A percentile compares a stretch with the other conserved stretches of the same genome.
These are phyloP conservation scores for Hermodice carunculata DNA, from an alignment of 2,888 invertebrate genomes.

Conservation along the genomic window DNA sequence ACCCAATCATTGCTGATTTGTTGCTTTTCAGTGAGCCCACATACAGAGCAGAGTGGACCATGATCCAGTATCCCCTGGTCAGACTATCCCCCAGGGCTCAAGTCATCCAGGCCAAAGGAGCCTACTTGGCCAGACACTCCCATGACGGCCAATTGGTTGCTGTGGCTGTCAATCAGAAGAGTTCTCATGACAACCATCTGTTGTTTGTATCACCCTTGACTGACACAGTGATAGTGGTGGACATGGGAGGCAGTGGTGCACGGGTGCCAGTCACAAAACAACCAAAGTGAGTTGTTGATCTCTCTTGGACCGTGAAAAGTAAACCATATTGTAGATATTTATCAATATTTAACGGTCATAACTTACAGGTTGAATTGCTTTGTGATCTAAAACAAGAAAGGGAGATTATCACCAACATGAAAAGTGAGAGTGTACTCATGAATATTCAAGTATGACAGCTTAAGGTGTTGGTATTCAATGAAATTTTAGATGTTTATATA, in stretches of 20 bases:
- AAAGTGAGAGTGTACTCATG: too few relatives aligned
- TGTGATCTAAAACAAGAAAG: too few relatives aligned
- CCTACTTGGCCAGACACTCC: conserved; percentile 53
- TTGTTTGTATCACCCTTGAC: conserved; percentile 61
- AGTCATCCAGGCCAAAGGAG: conserved; percentile 51
- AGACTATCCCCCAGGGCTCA: conserved; percentile 28
- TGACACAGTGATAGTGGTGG: conserved; percentile 56
- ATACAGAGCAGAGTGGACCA: conserved; percentile 36
- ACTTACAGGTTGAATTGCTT: too few relatives aligned
- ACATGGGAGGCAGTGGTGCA: conserved; percentile 46
- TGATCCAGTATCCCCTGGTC: conserved; percentile 15
- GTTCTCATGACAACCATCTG: conserved; percentile 52
- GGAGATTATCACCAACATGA: too few relatives aligned
- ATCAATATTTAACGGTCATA: too few relatives aligned
- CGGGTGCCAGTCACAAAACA: conserved; percentile 22
- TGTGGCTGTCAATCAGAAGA: conserved; percentile 62
- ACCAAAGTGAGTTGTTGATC: too few relatives aligned
- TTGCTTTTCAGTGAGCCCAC: conserved; percentile 25
- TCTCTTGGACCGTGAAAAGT: too few relatives aligned
- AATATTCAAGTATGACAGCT: too few relatives aligned
- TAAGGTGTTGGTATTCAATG: too few relatives aligned
- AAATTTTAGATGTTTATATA: too few relatives aligned
- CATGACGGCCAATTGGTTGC: conserved; percentile 63
- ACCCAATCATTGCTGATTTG: not conserved
- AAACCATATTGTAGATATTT: too few relatives aligned